Evolutionary conservation across 2,888 invertebrate species (phyloP), one percentile per base, ranked within the genome.

Genomic region (Scelioninae gen. 1): DNA sequence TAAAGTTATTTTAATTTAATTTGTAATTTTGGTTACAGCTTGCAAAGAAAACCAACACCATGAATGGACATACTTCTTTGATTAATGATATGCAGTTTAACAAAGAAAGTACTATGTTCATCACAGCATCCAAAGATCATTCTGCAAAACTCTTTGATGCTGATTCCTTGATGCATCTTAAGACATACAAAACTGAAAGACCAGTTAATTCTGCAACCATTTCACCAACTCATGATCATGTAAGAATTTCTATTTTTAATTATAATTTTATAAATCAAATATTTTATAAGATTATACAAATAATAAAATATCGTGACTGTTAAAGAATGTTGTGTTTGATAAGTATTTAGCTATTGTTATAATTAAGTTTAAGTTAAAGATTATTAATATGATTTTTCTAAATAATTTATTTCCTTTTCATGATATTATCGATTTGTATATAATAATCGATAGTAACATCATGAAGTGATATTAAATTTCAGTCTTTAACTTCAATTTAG

Each of bases 191-290:
- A 93, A 99, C 99, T 0, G 99, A 99, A 91, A 94, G 99, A 85
- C 99, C 99, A 0, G 98, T 99, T 0, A 99, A 99, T 93, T 99
- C 99, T 0, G 99, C 99, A 0, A 96, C 99, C 0, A 96, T 99
- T 83, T 98, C 99, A 84, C 99, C 99, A 0, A 96, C 97, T 85
- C 93, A 95, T 72, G 98, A 99, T 92, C 99, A 99, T 93, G 99
- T 95, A 90, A 93, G 93, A 87, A 58, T 43, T 32, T 43, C 0
- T 38, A 58, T 55, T 69, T 13, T 13, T 56, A 15, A 10, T 56
- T 56, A 43, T 38, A n/a, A 38, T 56, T 34, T 4, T 34, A 56
- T 34, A 34, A 23, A 23, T 23, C 23, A 23, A 4, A 2, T 1
- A 23, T 2, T 23, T 23, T 23, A 4, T 4, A 23, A 23, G 23